A percentile compares a stretch with the other conserved stretches of the same genome.
Evolutionary conservation across 2,797 vertebrate genomes (phyloP).

Genomic region (Anomalospiza imberbis): DNA sequence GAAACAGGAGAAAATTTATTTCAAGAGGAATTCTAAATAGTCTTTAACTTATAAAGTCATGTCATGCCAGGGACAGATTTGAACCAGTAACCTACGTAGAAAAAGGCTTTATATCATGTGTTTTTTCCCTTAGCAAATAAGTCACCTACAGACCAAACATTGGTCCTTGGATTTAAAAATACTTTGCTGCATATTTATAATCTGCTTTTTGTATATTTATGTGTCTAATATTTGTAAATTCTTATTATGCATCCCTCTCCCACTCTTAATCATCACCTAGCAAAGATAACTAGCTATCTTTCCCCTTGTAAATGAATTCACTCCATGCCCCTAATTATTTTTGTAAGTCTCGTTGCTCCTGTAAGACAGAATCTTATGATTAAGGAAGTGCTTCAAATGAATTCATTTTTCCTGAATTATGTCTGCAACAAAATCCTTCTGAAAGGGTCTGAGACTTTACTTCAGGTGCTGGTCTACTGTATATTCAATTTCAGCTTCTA

Average conservation of each 20-base stretch:
- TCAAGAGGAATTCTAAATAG: background rate
- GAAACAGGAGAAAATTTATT: background rate
- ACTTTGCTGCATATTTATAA: constrained; percentile 57
- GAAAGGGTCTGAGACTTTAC: background rate
- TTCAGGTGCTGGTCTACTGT: background rate
- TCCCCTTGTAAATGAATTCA: constrained; percentile 51
- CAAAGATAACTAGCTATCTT: constrained; percentile 62
- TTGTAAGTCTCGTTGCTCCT: constrained; percentile 34
- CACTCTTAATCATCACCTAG: constrained; percentile 57
- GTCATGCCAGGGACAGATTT: background rate
- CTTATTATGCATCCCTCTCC: constrained; percentile 62
- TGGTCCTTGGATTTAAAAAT: constrained; percentile 51
- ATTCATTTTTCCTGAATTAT: constrained; percentile 46
- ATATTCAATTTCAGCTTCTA: background rate
- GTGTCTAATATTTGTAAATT: constrained; percentile 66
- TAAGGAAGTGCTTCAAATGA: constrained; percentile 48
- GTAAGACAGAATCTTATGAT: constrained; percentile 50
- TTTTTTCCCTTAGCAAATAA: background rate
- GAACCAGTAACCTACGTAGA: background rate
- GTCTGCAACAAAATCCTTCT: background rate
- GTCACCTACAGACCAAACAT: constrained; percentile 40
- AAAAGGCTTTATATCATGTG: background rate
- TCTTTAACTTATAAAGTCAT: background rate
- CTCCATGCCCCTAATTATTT: constrained; percentile 57
- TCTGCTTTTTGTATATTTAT: constrained; percentile 64